Evolutionary conservation across 2,113 vertebrate species (phyloP), one percentile per base, ranked within the genome.

Genomic region (Hydropotes inermis): DNA sequence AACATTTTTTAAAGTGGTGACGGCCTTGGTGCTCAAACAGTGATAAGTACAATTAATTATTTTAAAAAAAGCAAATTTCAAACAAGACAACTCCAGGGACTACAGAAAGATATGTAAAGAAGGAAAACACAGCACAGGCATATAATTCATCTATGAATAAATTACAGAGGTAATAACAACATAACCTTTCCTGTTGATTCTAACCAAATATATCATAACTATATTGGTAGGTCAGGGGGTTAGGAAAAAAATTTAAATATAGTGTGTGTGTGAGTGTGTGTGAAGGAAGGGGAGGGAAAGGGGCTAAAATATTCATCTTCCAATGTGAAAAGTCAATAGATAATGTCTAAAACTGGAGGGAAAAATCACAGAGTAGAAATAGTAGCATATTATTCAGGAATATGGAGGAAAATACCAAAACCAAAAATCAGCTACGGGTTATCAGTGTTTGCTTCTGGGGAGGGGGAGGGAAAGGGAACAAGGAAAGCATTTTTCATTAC

Each of bases 361-460:
- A 5, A 61, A 74, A 23, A 36, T 82, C 8, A 81, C 36, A 79
- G 23, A 94, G 64, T 47, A 74, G 7, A 74, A 74, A 50, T 15
- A 33, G 30, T 81, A 60, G 9, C 33, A 57, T 67, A 89, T 28
- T n/a, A 92, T 74, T 87, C n/a, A 84, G 60, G 89, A 70, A 92
- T 67, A 50, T 58, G 28, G 15, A 85, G 43, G 88, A 67, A 91
- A 96, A 67, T 67, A 28, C 25, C 78, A 78, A 95, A 82, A 28
- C 33, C 9, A 70, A n/a, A 81, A 64, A 47, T 83, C 33, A 92
- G 27, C 27, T 52, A n/a, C 0, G 36, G 21, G 4, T 57, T 67
- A 45, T 7, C 43, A 33, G 28, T 36, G 25, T 52, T 82, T 58
- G 5, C 61, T 82, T 82, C 39, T 36, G 10, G 9, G 50, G 12